phyloP scores from a whole-genome alignment of 2,113 vertebrate genomes.

The Triplophysa tibetana region DNA sequence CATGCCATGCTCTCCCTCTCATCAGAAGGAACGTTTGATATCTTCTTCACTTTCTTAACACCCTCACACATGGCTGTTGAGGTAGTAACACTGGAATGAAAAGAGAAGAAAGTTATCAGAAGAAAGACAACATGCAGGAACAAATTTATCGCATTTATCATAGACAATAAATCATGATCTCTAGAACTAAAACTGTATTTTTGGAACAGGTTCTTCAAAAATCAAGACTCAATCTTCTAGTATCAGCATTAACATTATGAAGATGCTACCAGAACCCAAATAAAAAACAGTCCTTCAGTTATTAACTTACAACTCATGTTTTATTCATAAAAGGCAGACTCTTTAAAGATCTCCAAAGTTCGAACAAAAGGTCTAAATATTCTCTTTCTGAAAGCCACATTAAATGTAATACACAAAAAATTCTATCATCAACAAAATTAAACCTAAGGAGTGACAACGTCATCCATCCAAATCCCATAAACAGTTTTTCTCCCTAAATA shows the following conservation, averaged over 20 bases:
- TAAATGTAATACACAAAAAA: too few relatives aligned
- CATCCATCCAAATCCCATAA: too few relatives aligned
- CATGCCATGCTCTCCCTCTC: slow-evolving; percentile 61
- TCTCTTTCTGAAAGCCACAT: too few relatives aligned
- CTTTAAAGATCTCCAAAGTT: background rate
- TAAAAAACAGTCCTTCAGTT: slow-evolving; percentile 37
- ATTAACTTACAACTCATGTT: slow-evolving; percentile 18
- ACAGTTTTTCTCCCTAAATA: too few relatives aligned
- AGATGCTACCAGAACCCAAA: background rate
- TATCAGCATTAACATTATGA: background rate
- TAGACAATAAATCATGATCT: background rate
- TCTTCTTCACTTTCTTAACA: slow-evolving; percentile 60
- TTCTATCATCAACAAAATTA: too few relatives aligned
- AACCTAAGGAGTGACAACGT: too few relatives aligned
- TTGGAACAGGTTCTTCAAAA: background rate
- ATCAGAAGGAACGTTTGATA: slow-evolving; percentile 56
- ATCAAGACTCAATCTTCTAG: too few relatives aligned
- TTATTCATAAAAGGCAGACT: slow-evolving; percentile 31
- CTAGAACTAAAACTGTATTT: background rate
- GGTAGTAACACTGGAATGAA: slow-evolving; percentile 54
- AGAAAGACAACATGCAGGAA: background rate
- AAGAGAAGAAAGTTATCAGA: background rate
- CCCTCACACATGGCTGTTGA: slow-evolving; percentile 56
- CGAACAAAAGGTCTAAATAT: background rate
- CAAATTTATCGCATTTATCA: background rate